A percentile compares a stretch with the other conserved stretches of the same genome.
Evolutionary conservation across 2,113 vertebrate species (phyloP).

Genomic region (Esox niger): DNA sequence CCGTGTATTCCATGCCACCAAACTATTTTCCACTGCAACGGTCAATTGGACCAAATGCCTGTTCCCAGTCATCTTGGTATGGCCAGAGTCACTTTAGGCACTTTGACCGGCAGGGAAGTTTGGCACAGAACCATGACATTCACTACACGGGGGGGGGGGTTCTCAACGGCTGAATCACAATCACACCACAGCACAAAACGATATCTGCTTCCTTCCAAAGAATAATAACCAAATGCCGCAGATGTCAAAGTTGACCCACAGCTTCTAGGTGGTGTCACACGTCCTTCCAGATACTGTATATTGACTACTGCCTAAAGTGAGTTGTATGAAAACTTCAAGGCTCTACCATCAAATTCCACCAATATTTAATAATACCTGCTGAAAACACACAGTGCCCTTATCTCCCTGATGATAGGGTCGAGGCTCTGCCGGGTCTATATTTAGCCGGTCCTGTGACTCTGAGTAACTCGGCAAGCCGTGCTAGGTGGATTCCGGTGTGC

Average conservation of each 20-base stretch:
- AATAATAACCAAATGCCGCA: background rate
- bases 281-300: too few species aligned
- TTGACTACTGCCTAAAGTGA: too few species aligned
- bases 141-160: background rate
- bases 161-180: background rate
- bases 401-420: slow-evolving; percentile 41
- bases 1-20: slow-evolving; percentile 28
- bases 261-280: too few species aligned
- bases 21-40: slow-evolving; percentile 30
- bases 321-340: too few species aligned
- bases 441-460: slow-evolving; percentile 63
- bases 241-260: background rate
- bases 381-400: slow-evolving; percentile 24
- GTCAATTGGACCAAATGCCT: slow-evolving; percentile 34
- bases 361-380: too few species aligned
- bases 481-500: slow-evolving; percentile 58
- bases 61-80: background rate
- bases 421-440: slow-evolving; percentile 63
- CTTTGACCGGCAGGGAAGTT: slow-evolving; percentile 2
- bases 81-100: slow-evolving; percentile 2
- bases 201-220: background rate
- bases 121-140: slow-evolving; percentile 14
- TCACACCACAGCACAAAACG: background rate
- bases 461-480: slow-evolving; percentile 33
- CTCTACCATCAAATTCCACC: too few species aligned